phyloP scores from a whole-genome alignment of 2,113 vertebrate genomes.

The Antechinus flavipes region DNA sequence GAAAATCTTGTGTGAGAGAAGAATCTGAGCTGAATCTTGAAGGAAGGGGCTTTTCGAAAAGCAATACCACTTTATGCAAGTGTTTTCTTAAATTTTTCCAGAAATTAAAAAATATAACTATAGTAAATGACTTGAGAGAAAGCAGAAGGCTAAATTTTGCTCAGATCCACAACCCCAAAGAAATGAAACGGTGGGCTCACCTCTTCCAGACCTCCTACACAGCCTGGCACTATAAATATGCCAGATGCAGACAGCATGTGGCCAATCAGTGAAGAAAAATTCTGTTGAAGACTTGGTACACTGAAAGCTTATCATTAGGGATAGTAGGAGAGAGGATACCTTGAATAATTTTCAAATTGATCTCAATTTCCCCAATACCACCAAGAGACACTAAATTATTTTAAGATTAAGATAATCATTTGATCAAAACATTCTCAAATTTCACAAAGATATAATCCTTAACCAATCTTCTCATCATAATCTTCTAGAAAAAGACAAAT shows the following conservation, averaged over 20 bases:
- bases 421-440: slow-evolving; percentile 24
- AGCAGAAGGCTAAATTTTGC: not conserved
- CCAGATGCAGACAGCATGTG: not conserved
- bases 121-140: not conserved
- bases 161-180: not conserved
- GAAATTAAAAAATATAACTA: not conserved
- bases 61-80: not conserved
- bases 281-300: not conserved
- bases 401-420: slow-evolving; percentile 36
- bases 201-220: not conserved
- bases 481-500: slow-evolving; percentile 3
- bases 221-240: not conserved
- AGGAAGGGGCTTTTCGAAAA: not conserved
- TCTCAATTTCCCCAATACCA: slow-evolving; percentile 24
- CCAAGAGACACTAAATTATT: not conserved
- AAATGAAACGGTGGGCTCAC: not conserved
- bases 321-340: not conserved
- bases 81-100: not conserved
- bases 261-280: slow-evolving; percentile 2
- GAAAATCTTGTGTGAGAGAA: not conserved
- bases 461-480: slow-evolving; percentile 23
- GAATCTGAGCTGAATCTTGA: not conserved
- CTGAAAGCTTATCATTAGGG: not conserved
- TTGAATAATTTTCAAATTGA: not conserved
- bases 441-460: slow-evolving; percentile 38